Evolutionary conservation across 2,888 invertebrate species (phyloP).

Genomic region (Octodonta nipae): DNA sequence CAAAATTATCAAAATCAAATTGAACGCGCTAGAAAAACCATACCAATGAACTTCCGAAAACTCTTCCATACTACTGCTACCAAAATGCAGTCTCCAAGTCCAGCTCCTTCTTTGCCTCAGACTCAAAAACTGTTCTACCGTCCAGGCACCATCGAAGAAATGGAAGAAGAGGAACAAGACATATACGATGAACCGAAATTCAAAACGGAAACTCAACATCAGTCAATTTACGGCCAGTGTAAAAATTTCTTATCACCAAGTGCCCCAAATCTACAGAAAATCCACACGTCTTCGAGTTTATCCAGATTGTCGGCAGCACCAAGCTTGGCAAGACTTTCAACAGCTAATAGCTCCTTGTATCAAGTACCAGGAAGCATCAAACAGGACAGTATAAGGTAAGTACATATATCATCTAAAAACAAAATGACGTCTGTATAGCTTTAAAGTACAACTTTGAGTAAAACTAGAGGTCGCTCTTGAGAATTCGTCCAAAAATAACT

Average conservation of each 20-base stretch:
- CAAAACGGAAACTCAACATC: conserved; percentile 9
- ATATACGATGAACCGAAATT: conserved; percentile 10
- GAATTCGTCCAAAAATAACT: too few relatives aligned
- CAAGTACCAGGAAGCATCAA: conserved; percentile 12
- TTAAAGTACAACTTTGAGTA: too few relatives aligned
- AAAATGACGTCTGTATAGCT: too few relatives aligned
- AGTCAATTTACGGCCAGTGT: too few relatives aligned
- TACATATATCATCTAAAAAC: neutral
- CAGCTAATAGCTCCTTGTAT: conserved; percentile 19
- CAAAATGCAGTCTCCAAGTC: too few relatives aligned
- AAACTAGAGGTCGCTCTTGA: too few relatives aligned
- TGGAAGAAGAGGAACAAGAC: conserved; percentile 16
- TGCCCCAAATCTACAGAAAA: conserved; percentile 12
- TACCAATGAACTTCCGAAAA: too few relatives aligned
- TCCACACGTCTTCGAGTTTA: conserved; percentile 9
- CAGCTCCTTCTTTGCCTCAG: neutral
- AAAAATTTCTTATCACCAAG: too few relatives aligned
- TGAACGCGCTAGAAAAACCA: too few relatives aligned
- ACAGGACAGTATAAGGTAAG: conserved; percentile 16
- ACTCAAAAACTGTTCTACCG: conserved; percentile 15
- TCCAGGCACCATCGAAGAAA: conserved; percentile 18
- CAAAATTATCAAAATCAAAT: too few relatives aligned
- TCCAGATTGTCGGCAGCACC: conserved; percentile 11
- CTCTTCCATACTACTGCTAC: neutral
- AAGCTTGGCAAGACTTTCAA: conserved; percentile 17